Percentiles rank a stretch among this genome's conserved stretches.
Conservation (phyloP, 2,888 invertebrate species). For the Chrysolina oricalcia region DNA sequence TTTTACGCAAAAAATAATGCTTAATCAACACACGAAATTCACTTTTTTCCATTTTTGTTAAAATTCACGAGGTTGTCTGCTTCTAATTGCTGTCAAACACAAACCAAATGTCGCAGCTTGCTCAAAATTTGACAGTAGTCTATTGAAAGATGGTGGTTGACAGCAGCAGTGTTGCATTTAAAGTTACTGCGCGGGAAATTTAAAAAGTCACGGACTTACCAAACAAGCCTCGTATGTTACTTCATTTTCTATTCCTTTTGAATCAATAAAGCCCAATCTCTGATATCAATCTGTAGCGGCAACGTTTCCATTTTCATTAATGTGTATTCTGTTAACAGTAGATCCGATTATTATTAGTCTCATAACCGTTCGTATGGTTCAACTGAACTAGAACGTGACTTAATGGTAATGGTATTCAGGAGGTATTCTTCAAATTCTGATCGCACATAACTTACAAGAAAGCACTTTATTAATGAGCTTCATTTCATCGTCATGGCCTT, state of each 20-base stretch:
- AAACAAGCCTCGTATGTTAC: too few species aligned
- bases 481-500: background rate
- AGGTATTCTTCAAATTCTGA: constrained; percentile 7
- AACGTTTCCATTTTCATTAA: constrained; percentile 1
- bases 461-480: background rate
- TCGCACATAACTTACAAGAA: background rate
- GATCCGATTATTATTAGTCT: constrained; percentile 1
- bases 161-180: too few species aligned
- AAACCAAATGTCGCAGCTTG: too few species aligned
- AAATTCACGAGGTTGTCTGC: too few species aligned
- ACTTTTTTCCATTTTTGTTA: too few species aligned
- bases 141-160: too few species aligned
- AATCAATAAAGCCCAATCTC: background rate
- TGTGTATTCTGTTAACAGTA: constrained; percentile 12
- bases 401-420: background rate
- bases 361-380: constrained; percentile 1
- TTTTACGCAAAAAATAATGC: too few species aligned
- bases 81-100: too few species aligned
- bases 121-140: too few species aligned
- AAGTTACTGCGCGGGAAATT: too few species aligned
- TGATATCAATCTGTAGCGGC: background rate
- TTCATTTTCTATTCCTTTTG: background rate
- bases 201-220: too few species aligned
- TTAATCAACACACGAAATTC: too few species aligned
- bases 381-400: constrained; percentile 15